Percentiles rank a stretch among this genome's conserved stretches.
Conservation (phyloP, 2,113 vertebrate genomes). For the Calidris pygmaea region DNA sequence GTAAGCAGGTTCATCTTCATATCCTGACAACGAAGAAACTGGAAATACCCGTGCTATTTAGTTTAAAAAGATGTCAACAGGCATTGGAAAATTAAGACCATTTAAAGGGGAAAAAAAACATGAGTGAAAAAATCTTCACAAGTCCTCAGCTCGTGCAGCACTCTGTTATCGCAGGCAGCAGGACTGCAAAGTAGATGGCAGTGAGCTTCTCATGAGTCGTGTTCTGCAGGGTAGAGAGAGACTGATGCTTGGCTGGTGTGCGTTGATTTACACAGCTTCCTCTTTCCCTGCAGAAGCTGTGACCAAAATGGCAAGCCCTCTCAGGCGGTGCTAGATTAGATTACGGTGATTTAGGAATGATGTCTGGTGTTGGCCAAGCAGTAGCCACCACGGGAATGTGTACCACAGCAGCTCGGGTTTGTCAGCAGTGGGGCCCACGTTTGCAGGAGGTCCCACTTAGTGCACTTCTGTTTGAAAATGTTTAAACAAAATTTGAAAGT, state of each 20-base stretch:
- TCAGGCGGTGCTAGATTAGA: background rate
- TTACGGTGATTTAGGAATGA: background rate
- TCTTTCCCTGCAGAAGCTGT: background rate
- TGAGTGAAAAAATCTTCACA: background rate
- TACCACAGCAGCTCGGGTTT: background rate
- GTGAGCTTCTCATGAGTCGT: background rate
- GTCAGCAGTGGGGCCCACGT: background rate
- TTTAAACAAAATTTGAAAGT: background rate
- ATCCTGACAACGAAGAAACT: background rate
- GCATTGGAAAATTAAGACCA: background rate
- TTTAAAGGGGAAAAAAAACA: background rate
- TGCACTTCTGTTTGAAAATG: background rate
- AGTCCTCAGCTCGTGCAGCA: background rate
- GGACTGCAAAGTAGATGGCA: background rate
- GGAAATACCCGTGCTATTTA: background rate
- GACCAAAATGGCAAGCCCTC: background rate
- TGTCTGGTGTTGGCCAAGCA: background rate
- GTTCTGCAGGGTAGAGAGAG: background rate
- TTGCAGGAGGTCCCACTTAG: background rate
- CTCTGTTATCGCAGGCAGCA: background rate
- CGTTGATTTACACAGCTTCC: background rate
- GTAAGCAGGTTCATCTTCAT: accelerated
- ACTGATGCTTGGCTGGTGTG: background rate
- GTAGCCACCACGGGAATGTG: background rate
- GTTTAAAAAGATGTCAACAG: background rate